phyloP scores from a whole-genome alignment of 2,888 invertebrate genomes.

The Alentia gelatinosa region DNA sequence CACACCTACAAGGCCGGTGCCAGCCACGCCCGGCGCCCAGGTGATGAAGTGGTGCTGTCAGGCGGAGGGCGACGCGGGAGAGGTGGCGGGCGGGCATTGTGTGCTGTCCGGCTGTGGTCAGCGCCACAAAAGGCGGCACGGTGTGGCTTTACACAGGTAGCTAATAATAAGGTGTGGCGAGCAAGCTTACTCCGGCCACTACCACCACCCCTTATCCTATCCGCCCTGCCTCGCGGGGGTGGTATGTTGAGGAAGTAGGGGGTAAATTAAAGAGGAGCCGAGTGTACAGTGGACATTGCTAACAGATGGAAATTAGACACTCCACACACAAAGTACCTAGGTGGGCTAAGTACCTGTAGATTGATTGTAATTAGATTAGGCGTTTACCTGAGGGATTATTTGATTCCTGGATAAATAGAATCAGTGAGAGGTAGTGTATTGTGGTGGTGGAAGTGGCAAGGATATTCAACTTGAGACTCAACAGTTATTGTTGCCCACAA shows the following conservation, averaged over 20 bases:
- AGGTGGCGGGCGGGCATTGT: conserved; percentile 10
- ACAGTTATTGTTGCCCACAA: neutral
- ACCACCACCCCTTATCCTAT: neutral
- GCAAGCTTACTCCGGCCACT: neutral
- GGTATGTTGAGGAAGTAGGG: neutral
- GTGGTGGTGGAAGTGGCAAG: neutral
- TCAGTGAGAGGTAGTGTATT: neutral
- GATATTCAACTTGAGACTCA: too few relatives aligned
- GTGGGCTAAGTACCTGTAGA: neutral
- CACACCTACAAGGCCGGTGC: neutral
- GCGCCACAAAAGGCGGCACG: neutral
- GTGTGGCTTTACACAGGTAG: conserved; percentile 29
- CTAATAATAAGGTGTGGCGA: conserved; percentile 27
- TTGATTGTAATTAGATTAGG: neutral
- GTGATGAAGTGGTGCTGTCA: conserved; percentile 10
- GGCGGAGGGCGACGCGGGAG: neutral
- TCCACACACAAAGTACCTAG: neutral
- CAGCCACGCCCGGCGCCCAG: neutral
- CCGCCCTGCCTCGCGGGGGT: neutral
- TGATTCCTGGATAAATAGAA: neutral
- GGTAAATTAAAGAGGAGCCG: neutral
- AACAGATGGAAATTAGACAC: conserved; percentile 9
- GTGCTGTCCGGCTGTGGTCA: conserved; percentile 13
- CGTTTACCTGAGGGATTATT: neutral
- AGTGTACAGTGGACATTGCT: neutral